Percentiles rank a stretch among this genome's conserved stretches.
Evolutionary conservation across 2,113 vertebrate species (phyloP).

Genomic region (Symphodus melops): DNA sequence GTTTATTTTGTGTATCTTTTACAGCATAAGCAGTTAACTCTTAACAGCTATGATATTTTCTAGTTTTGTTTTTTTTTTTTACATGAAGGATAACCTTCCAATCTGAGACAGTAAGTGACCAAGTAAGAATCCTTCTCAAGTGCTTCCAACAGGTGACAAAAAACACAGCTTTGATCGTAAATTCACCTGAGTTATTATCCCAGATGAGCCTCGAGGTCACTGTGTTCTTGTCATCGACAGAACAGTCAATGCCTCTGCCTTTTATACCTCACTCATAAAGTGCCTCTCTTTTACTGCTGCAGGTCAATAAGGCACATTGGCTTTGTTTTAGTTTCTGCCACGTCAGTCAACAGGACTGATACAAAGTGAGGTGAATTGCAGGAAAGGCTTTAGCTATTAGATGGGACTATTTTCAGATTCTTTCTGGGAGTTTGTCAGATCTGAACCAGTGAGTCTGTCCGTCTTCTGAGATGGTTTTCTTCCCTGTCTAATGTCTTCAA

Average conservation of each 20-base stretch:
- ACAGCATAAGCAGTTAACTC: slow-evolving; percentile 5
- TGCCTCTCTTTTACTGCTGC: slow-evolving; percentile 21
- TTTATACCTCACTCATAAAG: slow-evolving; percentile 57
- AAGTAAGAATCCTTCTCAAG: background rate
- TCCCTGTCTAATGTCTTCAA: slow-evolving; percentile 3
- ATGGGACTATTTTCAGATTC: background rate
- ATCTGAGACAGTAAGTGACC: background rate
- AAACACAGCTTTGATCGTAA: background rate
- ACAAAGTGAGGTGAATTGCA: slow-evolving; percentile 4
- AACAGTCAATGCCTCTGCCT: slow-evolving; percentile 27
- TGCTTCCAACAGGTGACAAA: slow-evolving; percentile 1
- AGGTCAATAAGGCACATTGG: slow-evolving; percentile 54
- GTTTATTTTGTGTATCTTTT: background rate
- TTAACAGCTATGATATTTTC: background rate
- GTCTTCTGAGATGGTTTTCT: background rate
- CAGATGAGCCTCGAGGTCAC: slow-evolving; percentile 22
- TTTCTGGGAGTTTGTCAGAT: background rate
- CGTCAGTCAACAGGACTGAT: slow-evolving; percentile 24
- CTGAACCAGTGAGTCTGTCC: slow-evolving; percentile 3
- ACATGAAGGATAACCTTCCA: background rate
- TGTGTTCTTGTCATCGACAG: slow-evolving; percentile 24
- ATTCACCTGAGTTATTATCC: background rate
- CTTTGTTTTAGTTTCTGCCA: slow-evolving; percentile 55
- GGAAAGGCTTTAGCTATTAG: background rate
- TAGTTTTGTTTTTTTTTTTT: too few relatives aligned